Evolutionary conservation across 92 coral and sea anemone genomes (phyloP).

Genomic region (Chrysogorgia sp.): DNA sequence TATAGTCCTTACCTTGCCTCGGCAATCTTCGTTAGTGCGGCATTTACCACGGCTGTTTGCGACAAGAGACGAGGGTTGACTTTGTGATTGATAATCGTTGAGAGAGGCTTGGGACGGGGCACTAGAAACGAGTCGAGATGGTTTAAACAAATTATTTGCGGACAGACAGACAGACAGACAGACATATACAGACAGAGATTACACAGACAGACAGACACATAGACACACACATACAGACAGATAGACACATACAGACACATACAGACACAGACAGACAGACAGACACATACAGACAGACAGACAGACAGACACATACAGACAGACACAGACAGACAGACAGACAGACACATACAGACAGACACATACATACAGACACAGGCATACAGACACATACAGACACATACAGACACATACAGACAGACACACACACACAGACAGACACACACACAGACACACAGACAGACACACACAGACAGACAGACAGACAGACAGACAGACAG

Average conservation of each 20-base stretch:
- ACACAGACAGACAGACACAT: not conserved
- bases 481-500: no score
- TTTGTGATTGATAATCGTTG: slow-evolving; percentile 83
- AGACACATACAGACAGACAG: not conserved
- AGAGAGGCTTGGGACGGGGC: slow-evolving; percentile 89
- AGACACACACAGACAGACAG: not conserved
- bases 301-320: not conserved
- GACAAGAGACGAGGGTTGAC: slow-evolving; percentile 76
- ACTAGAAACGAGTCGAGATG: no score
- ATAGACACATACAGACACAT: not conserved
- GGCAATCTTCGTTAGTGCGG: slow-evolving; percentile 84
- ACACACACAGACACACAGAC: not conserved
- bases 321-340: no score
- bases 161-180: not conserved
- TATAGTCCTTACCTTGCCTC: slow-evolving; percentile 77
- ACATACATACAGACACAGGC: no score
- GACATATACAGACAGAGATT: no score
- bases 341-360: no score
- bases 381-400: no score
- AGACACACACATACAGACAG: not conserved
- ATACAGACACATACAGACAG: no score
- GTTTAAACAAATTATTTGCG: not conserved
- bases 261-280: not conserved
- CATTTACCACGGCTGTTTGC: slow-evolving; percentile 78
- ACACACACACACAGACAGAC: no score